phyloP scores from a whole-genome alignment of 2,113 vertebrate genomes.

The Plectropomus leopardus region DNA sequence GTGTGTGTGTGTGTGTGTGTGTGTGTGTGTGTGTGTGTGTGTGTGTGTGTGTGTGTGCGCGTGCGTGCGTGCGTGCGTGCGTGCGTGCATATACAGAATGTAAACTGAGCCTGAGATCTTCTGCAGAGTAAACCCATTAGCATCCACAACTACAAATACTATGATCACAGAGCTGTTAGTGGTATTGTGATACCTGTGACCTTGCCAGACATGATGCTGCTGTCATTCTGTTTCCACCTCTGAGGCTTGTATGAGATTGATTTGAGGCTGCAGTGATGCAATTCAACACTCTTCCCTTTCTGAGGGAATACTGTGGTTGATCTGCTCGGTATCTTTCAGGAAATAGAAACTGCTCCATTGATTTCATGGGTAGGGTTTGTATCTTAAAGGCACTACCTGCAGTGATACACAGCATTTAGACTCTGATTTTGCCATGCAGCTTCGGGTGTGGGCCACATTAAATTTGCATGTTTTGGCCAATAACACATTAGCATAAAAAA shows the following conservation, averaged over 20 bases:
- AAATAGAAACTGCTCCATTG: not conserved
- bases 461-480: too few relatives aligned
- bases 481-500: too few relatives aligned
- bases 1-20: too few relatives aligned
- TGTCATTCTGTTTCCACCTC: not conserved
- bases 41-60: too few relatives aligned
- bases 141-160: not conserved
- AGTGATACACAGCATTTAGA: not conserved
- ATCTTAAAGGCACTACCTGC: not conserved
- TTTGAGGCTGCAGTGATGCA: not conserved
- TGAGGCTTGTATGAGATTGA: not conserved
- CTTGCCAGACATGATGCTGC: not conserved
- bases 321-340: not conserved
- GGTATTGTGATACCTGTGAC: not conserved
- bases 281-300: not conserved
- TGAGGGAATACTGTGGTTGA: not conserved
- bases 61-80: too few relatives aligned
- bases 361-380: not conserved
- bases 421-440: too few relatives aligned
- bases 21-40: too few relatives aligned
- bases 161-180: not conserved
- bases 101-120: too few relatives aligned
- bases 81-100: too few relatives aligned
- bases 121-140: too few relatives aligned
- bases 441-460: too few relatives aligned